These are phyloP conservation scores for Camptogramma bilineatum DNA, from an alignment of 2,888 invertebrate species.

Conservation along the genomic window DNA sequence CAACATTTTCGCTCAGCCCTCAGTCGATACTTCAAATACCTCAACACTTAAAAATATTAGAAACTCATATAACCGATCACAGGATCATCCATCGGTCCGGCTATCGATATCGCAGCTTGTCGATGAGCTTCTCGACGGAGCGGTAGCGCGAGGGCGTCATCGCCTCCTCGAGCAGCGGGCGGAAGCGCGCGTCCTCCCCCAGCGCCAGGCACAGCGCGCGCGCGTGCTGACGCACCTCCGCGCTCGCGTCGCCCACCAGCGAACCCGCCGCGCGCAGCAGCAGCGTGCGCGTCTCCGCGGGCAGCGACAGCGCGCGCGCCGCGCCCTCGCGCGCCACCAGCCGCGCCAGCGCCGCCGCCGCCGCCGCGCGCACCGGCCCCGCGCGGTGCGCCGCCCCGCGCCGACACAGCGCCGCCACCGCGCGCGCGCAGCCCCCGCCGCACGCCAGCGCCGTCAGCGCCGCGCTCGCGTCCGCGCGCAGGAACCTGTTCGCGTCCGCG, in stretches of 20 bases:
- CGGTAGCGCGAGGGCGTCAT: slow-evolving; percentile 92
- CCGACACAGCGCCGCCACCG: slow-evolving; percentile 87
- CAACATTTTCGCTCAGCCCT: background rate
- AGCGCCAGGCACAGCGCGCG: slow-evolving; percentile 91
- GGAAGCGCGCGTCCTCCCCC: slow-evolving; percentile 90
- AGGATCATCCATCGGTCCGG: background rate
- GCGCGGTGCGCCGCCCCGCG: slow-evolving; percentile 94
- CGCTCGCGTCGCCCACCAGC: slow-evolving; percentile 93
- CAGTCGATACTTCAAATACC: no score
- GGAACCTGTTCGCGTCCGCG: slow-evolving; percentile 97
- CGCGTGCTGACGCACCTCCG: slow-evolving; percentile 93
- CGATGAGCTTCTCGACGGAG: slow-evolving; percentile 93
- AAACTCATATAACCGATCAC: background rate
- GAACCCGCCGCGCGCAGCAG: slow-evolving; percentile 93
- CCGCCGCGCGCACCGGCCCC: slow-evolving; percentile 93
- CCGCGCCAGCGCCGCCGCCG: slow-evolving; percentile 90
- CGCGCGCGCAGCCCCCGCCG: slow-evolving; percentile 88
- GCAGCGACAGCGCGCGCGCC: slow-evolving; percentile 89
- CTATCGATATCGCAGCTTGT: slow-evolving; percentile 77
- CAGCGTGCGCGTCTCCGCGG: slow-evolving; percentile 91
- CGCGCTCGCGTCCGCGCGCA: slow-evolving; percentile 94
- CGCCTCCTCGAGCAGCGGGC: slow-evolving; percentile 90
- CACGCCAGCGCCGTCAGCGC: slow-evolving; percentile 94
- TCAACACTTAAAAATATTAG: slow-evolving; percentile 3
- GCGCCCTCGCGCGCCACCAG: slow-evolving; percentile 91